Evolutionary conservation across 2,888 invertebrate species (phyloP).

Genomic region (Fabriciana adippe): DNA sequence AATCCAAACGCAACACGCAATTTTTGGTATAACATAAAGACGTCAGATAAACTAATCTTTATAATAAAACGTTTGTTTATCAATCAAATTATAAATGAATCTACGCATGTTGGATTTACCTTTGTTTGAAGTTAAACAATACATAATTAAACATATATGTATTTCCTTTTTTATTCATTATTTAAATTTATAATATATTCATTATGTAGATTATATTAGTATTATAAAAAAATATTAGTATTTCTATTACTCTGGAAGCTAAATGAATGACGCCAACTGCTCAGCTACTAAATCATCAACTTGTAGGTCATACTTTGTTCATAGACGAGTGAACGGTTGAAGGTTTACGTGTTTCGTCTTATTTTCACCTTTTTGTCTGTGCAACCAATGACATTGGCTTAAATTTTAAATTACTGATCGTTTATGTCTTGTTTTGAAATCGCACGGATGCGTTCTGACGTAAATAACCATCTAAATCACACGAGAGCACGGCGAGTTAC

Average conservation of each 20-base stretch:
- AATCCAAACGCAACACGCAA: no score
- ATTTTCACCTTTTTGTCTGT: slow-evolving; percentile 30
- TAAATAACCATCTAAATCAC: slow-evolving; percentile 63
- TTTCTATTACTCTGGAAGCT: neutral
- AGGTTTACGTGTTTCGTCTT: slow-evolving; percentile 51
- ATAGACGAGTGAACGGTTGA: slow-evolving; percentile 51
- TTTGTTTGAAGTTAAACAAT: no score
- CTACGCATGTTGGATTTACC: no score
- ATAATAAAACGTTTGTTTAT: no score
- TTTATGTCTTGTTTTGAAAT: slow-evolving; percentile 32
- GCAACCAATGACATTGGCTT: slow-evolving; percentile 39
- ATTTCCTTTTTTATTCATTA: no score
- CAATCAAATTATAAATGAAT: no score
- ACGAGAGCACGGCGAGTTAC: slow-evolving; percentile 52
- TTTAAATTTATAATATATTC: no score
- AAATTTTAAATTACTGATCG: slow-evolving; percentile 26
- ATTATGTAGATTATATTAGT: no score
- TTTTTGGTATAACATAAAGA: no score
- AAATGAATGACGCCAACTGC: slow-evolving; percentile 1
- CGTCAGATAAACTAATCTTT: no score
- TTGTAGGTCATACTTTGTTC: slow-evolving; percentile 14
- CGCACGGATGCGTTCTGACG: slow-evolving; percentile 53
- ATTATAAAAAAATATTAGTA: no score
- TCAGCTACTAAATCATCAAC: slow-evolving; percentile 5
- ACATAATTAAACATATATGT: no score